Percentiles rank a stretch among this genome's conserved stretches.
These are phyloP conservation scores for Sebastes nivosus DNA, from an alignment of 2,797 vertebrate species.

Conservation along the genomic window DNA sequence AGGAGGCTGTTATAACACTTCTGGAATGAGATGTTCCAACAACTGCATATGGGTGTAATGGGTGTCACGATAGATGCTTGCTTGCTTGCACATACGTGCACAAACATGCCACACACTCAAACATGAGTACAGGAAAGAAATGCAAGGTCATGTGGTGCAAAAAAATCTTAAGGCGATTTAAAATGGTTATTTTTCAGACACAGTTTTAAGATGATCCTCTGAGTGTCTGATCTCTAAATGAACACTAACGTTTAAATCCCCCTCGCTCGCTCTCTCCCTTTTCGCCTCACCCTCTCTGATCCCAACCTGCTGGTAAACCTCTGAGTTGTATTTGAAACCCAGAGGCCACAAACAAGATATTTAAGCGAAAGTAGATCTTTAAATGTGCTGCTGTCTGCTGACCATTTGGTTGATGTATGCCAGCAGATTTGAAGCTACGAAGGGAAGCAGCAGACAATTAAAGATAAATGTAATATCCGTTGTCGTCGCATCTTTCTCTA, in stretches of 20 bases:
- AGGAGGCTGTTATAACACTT: not conserved
- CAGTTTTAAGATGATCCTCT: constrained; percentile 70
- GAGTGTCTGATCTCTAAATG: constrained; percentile 70
- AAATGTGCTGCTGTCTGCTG: constrained; percentile 29
- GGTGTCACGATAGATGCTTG: not conserved
- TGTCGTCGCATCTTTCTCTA: not conserved
- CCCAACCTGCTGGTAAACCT: constrained; percentile 53
- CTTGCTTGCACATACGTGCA: not conserved
- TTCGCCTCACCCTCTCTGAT: constrained; percentile 39
- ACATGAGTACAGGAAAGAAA: constrained; percentile 11
- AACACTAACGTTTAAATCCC: constrained; percentile 69
- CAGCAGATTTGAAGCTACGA: constrained; percentile 16
- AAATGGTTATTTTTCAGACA: constrained; percentile 59
- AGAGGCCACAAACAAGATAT: constrained; percentile 52
- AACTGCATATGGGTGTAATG: not conserved
- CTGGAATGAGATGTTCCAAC: not conserved
- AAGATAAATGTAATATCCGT: not conserved
- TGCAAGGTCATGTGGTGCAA: constrained; percentile 24
- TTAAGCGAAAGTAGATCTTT: constrained; percentile 55
- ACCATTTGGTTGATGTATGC: constrained; percentile 11
- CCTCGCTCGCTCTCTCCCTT: not conserved
- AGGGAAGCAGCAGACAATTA: not conserved
- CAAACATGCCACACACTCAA: not conserved
- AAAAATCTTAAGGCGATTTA: constrained; percentile 53
- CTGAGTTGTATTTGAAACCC: constrained; percentile 67